Evolutionary conservation across 2,888 invertebrate genomes (phyloP).

Genomic region (Heterodera filipjevi): DNA sequence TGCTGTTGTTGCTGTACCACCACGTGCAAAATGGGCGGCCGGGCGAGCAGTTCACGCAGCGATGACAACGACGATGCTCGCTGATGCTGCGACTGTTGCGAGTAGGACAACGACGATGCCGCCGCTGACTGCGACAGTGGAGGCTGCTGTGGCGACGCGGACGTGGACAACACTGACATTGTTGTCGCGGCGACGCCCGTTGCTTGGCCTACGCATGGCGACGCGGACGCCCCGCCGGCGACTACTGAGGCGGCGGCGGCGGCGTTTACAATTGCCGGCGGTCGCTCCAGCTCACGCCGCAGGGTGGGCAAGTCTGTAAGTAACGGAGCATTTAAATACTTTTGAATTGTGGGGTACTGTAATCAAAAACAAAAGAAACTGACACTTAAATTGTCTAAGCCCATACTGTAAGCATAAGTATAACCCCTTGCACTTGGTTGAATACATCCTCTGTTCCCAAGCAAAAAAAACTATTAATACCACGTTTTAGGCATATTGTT

Average conservation of each 20-base stretch:
- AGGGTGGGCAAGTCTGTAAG: constrained; percentile 32
- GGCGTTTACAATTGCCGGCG: not conserved
- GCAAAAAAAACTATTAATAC: too few relatives aligned
- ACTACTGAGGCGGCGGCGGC: not conserved
- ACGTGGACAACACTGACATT: not conserved
- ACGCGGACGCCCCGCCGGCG: not conserved
- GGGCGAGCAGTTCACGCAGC: constrained; percentile 11
- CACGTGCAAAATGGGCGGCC: constrained; percentile 25
- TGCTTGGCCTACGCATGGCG: not conserved
- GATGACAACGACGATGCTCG: not conserved
- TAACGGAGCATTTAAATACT: too few relatives aligned
- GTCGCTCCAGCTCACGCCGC: constrained; percentile 30
- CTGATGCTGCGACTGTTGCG: not conserved
- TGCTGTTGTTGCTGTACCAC: not conserved
- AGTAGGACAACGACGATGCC: not conserved
- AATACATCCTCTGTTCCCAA: too few relatives aligned
- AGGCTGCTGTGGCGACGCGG: not conserved
- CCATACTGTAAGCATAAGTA: too few relatives aligned
- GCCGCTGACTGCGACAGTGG: not conserved
- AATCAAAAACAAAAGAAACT: not conserved
- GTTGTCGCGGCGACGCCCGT: not conserved
- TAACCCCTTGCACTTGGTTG: too few relatives aligned
- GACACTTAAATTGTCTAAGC: too few relatives aligned
- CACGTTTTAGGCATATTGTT: too few relatives aligned
- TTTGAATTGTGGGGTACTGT: too few relatives aligned